Percentiles rank a stretch among this genome's conserved stretches.
phyloP scores from a whole-genome alignment of 2,888 invertebrate genomes.

The Eupithecia inturbata region DNA sequence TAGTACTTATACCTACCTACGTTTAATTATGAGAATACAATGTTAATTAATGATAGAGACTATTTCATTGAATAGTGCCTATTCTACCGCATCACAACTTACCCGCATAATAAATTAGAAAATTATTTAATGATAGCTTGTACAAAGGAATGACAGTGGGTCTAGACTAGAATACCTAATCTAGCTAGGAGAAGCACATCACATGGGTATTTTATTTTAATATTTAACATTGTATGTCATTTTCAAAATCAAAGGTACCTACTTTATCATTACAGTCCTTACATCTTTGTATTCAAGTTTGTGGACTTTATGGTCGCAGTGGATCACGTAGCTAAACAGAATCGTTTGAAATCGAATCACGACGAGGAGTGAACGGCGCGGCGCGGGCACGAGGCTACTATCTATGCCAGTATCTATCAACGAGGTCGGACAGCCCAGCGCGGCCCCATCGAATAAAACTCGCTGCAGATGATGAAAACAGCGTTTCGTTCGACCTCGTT shows the following conservation, averaged over 20 bases:
- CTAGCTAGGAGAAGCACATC: not conserved
- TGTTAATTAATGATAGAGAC: not conserved
- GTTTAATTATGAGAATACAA: not conserved
- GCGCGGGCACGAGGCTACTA: slow-evolving; percentile 47
- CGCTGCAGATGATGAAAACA: slow-evolving; percentile 77
- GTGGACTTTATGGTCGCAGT: not conserved
- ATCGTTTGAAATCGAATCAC: slow-evolving; percentile 28
- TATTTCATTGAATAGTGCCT: not conserved
- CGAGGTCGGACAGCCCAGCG: slow-evolving; percentile 71
- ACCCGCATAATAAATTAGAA: not conserved
- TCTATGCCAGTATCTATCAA: slow-evolving; percentile 59
- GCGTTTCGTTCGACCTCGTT: slow-evolving; percentile 77
- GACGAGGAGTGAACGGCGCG: slow-evolving; percentile 52
- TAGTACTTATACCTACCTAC: no score
- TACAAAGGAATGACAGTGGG: not conserved
- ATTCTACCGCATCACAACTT: not conserved
- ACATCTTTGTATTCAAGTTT: not conserved
- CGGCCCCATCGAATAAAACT: slow-evolving; percentile 78
- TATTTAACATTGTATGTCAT: no score
- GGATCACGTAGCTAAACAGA: slow-evolving; percentile 12
- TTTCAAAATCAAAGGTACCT: not conserved
- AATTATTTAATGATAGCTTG: not conserved
- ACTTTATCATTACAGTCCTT: not conserved
- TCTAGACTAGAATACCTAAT: not conserved
- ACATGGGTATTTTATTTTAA: not conserved